phyloP scores from a whole-genome alignment of 2,113 vertebrate species.

The Apteryx owenii region DNA sequence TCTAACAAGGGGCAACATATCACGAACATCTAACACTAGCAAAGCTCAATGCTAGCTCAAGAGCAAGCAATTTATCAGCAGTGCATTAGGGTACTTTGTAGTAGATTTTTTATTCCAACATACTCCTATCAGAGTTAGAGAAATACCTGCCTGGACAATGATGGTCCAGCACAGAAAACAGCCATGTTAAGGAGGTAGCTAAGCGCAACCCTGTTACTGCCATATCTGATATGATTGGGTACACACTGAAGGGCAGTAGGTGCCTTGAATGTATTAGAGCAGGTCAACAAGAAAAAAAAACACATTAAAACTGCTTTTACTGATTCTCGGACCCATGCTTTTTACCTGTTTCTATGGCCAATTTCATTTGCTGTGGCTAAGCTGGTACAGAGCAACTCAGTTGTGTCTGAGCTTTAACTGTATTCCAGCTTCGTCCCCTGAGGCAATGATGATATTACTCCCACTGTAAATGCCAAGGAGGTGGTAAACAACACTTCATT shows the following conservation, averaged over 20 bases:
- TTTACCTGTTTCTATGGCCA: background rate
- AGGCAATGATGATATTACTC: background rate
- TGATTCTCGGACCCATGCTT: background rate
- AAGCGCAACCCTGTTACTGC: background rate
- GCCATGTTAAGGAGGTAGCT: background rate
- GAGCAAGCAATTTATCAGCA: background rate
- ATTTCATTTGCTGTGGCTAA: background rate
- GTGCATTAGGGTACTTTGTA: background rate
- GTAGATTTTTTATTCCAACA: background rate
- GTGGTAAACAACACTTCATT: background rate
- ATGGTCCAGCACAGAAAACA: background rate
- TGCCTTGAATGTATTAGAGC: background rate
- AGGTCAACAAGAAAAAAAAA: background rate
- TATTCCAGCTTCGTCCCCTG: background rate
- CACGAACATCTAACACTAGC: background rate
- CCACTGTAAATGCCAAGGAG: background rate
- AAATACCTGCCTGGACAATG: background rate
- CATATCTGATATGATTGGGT: background rate
- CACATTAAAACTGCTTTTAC: background rate
- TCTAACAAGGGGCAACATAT: background rate
- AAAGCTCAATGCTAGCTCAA: rapidly evolving
- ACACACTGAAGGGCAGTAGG: background rate
- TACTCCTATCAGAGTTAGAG: background rate
- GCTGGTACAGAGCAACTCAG: background rate
- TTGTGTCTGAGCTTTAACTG: background rate